Percentiles rank a stretch among this genome's conserved stretches.
These are phyloP conservation scores for Campoplex nolae DNA, from an alignment of 2,888 invertebrate species.

Conservation along the genomic window DNA sequence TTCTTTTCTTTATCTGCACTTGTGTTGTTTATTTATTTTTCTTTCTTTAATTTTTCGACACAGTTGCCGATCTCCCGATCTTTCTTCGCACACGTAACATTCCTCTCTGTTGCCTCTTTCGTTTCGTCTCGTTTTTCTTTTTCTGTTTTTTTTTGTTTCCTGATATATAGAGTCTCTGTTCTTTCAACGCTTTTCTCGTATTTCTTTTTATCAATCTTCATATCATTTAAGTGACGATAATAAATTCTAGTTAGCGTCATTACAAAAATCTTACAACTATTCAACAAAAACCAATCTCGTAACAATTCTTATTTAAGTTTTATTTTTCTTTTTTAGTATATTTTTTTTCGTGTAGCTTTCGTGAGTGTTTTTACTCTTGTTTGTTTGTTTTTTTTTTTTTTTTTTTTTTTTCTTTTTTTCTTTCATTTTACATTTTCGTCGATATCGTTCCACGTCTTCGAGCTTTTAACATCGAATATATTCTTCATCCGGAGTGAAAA, in stretches of 20 bases:
- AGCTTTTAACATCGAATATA: constrained; percentile 16
- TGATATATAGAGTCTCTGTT: constrained; percentile 36
- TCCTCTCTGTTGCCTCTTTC: constrained; percentile 27
- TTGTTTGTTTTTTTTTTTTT: too few relatives aligned
- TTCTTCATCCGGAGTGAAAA: neutral
- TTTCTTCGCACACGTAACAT: constrained; percentile 19
- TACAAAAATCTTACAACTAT: constrained; percentile 84
- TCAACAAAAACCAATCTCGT: constrained; percentile 82
- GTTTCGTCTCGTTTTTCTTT: constrained; percentile 6
- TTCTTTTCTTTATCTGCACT: neutral
- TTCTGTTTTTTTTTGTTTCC: constrained; percentile 40
- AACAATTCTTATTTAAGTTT: constrained; percentile 78
- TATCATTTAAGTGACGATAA: constrained; percentile 73
- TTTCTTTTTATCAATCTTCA: constrained; percentile 51
- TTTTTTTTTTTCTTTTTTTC: constrained; percentile 16
- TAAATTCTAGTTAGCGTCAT: constrained; percentile 80
- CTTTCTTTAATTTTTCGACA: neutral
- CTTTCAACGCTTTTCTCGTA: constrained; percentile 34
- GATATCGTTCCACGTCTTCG: constrained; percentile 2
- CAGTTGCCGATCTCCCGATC: constrained; percentile 25
- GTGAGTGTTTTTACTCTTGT: neutral
- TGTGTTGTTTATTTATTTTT: constrained; percentile 9
- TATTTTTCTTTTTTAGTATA: constrained; percentile 59
- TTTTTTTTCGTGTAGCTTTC: constrained; percentile 58
- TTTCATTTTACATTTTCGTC: constrained; percentile 43